Conservation (phyloP, 35 echinoderm and acorn worm genomes). For the Ptychodera flava region DNA sequence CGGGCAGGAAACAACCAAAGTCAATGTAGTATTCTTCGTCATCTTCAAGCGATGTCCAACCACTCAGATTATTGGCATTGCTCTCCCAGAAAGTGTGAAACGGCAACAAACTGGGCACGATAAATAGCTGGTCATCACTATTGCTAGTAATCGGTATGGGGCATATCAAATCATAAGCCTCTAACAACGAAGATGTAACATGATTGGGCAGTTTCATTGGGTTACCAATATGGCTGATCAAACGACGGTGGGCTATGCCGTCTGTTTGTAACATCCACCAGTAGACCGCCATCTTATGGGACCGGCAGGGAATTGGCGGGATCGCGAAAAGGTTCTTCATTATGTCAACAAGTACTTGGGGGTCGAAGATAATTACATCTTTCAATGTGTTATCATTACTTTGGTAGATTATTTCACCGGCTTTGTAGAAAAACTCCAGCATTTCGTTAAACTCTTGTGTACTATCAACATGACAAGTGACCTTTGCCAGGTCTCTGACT, state of each 20-base stretch:
- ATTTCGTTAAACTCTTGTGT: conserved; percentile 1
- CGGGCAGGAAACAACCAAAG: conserved; percentile 8
- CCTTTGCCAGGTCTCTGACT: conserved; percentile 14
- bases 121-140: neutral
- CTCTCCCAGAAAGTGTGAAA: no score
- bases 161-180: neutral
- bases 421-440: conserved; percentile 12
- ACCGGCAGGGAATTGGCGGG: neutral
- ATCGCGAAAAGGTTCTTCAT: conserved; percentile 7
- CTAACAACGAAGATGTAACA: neutral
- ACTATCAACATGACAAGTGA: conserved; percentile 4
- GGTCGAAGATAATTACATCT: conserved; percentile 13
- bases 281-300: neutral
- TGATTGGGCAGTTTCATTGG: neutral
- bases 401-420: conserved; percentile 34
- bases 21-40: conserved; percentile 27
- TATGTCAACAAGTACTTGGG: conserved; percentile 28
- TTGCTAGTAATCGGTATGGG: neutral
- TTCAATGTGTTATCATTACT: conserved; percentile 7
- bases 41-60: neutral
- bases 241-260: conserved; percentile 14
- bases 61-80: neutral
- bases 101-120: neutral
- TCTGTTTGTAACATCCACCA: conserved; percentile 12
- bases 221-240: conserved; percentile 17